Conservation (phyloP, 2,888 invertebrate genomes). For the Drosophila lacicola region DNA sequence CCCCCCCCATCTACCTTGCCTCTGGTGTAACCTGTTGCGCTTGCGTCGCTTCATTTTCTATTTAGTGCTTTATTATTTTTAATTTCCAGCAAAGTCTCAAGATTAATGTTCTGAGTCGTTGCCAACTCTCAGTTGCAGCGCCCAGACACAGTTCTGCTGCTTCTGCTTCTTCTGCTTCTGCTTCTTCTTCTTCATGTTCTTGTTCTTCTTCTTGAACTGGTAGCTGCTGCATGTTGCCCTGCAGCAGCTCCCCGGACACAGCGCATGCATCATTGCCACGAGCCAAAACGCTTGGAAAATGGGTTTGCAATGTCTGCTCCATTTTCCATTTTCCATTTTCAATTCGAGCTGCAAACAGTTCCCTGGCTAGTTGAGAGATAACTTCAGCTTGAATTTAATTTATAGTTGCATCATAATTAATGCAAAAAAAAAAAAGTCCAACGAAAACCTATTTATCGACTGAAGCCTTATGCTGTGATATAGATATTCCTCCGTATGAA, state of each 20-base stretch:
- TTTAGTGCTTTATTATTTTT: constrained; percentile 79
- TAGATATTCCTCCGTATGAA: no score
- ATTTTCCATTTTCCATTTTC: constrained; percentile 12
- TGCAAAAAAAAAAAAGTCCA: no score
- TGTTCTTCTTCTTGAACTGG: constrained; percentile 1
- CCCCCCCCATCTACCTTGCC: neutral
- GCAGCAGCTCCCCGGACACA: constrained; percentile 21
- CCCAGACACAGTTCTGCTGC: constrained; percentile 12
- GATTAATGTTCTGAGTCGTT: constrained; percentile 77
- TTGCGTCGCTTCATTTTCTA: constrained; percentile 66
- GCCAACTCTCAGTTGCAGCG: constrained; percentile 4
- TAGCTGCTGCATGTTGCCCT: constrained; percentile 16
- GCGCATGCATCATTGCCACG: constrained; percentile 39
- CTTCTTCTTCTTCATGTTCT: neutral
- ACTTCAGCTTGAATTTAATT: no score
- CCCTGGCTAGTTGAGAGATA: no score
- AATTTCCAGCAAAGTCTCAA: constrained; percentile 66
- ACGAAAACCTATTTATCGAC: no score
- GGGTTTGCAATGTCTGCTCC: constrained; percentile 44
- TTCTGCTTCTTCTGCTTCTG: neutral
- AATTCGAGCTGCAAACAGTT: neutral
- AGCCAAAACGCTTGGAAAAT: constrained; percentile 40
- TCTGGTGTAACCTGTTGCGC: neutral
- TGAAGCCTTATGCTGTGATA: no score
- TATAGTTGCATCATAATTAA: no score